Evolutionary conservation across 2,113 vertebrate species (phyloP).

Genomic region (Amblyornis subalaris): DNA sequence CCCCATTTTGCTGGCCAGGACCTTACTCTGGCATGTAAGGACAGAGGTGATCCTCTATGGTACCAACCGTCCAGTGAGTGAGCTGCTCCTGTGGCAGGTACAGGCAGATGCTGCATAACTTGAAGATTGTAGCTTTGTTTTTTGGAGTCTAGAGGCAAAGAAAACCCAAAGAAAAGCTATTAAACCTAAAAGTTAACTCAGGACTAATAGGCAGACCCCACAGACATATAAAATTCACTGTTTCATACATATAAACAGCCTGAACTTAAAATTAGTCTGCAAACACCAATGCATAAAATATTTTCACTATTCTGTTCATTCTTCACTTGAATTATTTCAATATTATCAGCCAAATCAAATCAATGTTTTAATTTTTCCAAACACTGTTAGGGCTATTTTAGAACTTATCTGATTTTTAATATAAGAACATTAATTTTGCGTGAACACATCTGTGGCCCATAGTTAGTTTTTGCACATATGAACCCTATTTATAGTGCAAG

Average conservation of each 20-base stretch:
- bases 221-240: background rate
- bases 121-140: conserved; percentile 99
- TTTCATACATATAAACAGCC: background rate
- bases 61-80: conserved; percentile 97
- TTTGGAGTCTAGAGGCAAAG: conserved; percentile 87
- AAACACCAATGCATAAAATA: background rate
- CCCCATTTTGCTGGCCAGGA: conserved; percentile 80
- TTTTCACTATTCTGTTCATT: background rate
- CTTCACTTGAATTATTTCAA: background rate
- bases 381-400: background rate
- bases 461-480: background rate
- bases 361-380: background rate
- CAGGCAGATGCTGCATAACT: conserved; percentile 99
- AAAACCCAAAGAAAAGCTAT: background rate
- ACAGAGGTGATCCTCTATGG: conserved; percentile 95
- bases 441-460: background rate
- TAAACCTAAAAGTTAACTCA: background rate
- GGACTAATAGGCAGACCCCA: background rate
- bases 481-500: background rate
- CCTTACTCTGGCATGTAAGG: conserved; percentile 98
- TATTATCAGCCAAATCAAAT: background rate
- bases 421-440: background rate
- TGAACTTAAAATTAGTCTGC: background rate
- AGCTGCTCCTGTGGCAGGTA: conserved; percentile 99
- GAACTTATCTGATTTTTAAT: background rate